Conservation (phyloP, 2,888 invertebrate genomes). For the Syrphus vitripennis region DNA sequence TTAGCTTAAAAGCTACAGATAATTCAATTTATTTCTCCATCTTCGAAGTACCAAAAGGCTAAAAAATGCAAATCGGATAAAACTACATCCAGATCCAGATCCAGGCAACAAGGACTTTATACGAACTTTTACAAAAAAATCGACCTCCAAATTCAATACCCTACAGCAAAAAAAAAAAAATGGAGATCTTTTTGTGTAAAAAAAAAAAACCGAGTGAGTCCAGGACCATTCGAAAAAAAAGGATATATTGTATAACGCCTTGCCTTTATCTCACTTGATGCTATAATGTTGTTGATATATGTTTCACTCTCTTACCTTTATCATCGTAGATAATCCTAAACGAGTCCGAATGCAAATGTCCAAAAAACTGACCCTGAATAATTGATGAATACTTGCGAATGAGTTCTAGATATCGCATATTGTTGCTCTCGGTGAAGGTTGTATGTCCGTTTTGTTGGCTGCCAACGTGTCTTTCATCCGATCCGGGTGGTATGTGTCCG, state of each 20-base stretch:
- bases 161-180: not conserved
- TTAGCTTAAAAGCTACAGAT: conserved; percentile 69
- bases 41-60: not conserved
- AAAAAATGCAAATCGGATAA: conserved; percentile 46
- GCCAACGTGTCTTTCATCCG: conserved; percentile 89
- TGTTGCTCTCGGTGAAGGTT: conserved; percentile 88
- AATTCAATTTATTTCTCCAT: conserved; percentile 67
- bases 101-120: not conserved
- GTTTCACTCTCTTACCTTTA: conserved; percentile 83
- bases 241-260: not conserved
- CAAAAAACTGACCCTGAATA: conserved; percentile 95
- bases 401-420: conserved; percentile 87
- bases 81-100: not conserved
- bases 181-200: not conserved
- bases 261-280: not conserved
- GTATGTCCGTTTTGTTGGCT: conserved; percentile 83
- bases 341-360: conserved; percentile 95
- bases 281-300: conserved; percentile 15
- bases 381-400: conserved; percentile 90
- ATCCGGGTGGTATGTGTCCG: conserved; percentile 94
- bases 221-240: not conserved
- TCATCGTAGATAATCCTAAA: conserved; percentile 92
- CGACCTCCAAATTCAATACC: conserved; percentile 17
- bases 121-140: conserved; percentile 34
- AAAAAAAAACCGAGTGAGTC: not conserved